Conservation (phyloP, 2,888 invertebrate species). For the Phyllotreta striolata region DNA sequence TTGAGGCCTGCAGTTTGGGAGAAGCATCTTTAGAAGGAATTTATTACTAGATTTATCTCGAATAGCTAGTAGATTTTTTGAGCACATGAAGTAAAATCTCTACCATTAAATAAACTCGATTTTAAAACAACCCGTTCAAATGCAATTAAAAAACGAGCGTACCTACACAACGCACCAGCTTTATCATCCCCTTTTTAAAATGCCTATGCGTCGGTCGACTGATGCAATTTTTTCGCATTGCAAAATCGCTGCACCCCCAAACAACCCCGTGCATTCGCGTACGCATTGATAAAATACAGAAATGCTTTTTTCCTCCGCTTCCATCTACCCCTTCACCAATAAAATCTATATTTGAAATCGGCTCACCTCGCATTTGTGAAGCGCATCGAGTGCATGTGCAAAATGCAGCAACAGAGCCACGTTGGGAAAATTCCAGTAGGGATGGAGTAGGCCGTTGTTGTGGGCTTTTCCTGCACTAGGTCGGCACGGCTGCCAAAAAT, state of each 20-base stretch:
- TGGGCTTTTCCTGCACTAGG: conserved; percentile 25
- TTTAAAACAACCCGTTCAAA: too few relatives aligned
- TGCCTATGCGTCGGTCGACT: too few relatives aligned
- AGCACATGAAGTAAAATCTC: too few relatives aligned
- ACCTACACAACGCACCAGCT: too few relatives aligned
- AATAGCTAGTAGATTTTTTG: too few relatives aligned
- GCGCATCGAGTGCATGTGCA: conserved; percentile 43
- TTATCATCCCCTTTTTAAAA: not conserved
- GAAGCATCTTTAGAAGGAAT: too few relatives aligned
- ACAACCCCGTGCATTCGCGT: conserved; percentile 1
- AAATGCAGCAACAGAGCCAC: conserved; percentile 32
- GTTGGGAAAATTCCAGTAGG: conserved; percentile 37
- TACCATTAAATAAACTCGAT: too few relatives aligned
- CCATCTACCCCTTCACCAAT: conserved; percentile 41
- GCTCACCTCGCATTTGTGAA: conserved; percentile 38
- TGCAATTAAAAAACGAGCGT: too few relatives aligned
- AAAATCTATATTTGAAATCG: conserved; percentile 50
- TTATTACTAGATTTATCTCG: too few relatives aligned
- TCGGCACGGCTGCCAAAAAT: not conserved
- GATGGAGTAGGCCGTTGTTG: conserved; percentile 39
- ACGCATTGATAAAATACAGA: conserved; percentile 17
- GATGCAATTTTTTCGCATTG: not conserved
- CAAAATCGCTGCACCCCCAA: too few relatives aligned
- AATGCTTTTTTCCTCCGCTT: conserved; percentile 15
- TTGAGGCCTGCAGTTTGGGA: too few relatives aligned